These are phyloP conservation scores for Elysia chlorotica DNA, from an alignment of 1,140 invertebrate species.

Conservation along the genomic window DNA sequence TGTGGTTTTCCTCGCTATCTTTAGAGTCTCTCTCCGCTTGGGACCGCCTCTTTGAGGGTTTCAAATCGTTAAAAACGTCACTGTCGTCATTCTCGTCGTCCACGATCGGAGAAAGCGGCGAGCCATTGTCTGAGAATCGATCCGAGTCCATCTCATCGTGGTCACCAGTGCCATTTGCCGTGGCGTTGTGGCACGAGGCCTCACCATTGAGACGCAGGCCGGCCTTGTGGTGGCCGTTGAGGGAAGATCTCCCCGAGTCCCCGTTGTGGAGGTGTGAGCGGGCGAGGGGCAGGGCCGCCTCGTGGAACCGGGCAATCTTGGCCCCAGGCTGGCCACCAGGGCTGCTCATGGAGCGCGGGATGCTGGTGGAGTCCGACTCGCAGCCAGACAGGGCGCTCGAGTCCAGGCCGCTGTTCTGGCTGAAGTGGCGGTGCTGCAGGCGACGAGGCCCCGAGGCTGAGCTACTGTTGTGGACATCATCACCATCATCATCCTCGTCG, in stretches of 20 bases:
- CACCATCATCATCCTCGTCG: slow-evolving; percentile 27
- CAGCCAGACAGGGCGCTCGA: slow-evolving; percentile 20
- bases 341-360: slow-evolving; percentile 12
- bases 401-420: slow-evolving; percentile 4
- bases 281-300: no score
- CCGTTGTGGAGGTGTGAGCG: no score
- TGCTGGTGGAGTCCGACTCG: slow-evolving; percentile 32
- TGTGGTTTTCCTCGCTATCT: no score
- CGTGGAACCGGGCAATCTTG: no score
- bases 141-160: background rate
- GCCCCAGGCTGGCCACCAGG: slow-evolving; percentile 23
- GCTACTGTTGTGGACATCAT: slow-evolving; percentile 17
- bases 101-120: slow-evolving; percentile 9
- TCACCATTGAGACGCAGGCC: background rate
- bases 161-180: background rate
- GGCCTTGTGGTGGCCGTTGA: no score
- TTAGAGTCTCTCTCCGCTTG: no score
- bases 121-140: no score
- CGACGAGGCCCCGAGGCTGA: no score
- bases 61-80: no score
- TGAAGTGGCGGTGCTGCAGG: no score
- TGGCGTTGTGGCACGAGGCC: background rate
- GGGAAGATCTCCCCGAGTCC: no score
- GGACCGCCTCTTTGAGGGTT: no score
- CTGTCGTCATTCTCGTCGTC: background rate